Evolutionary conservation across 2,888 invertebrate species (phyloP).

Genomic region (Morpho deidamia): DNA sequence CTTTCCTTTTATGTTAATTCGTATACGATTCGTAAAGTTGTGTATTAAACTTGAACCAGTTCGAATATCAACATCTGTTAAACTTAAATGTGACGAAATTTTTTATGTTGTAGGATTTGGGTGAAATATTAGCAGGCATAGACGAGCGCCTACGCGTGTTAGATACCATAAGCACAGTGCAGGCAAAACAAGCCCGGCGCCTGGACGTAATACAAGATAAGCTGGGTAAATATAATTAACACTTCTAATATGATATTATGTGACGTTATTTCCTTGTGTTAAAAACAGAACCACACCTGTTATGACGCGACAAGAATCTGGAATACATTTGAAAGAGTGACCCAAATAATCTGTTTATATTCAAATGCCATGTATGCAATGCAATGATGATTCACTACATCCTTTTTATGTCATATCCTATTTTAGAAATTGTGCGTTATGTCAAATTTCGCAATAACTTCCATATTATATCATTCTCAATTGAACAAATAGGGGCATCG

Average conservation of each 20-base stretch:
- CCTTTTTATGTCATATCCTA: conserved; percentile 68
- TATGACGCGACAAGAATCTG: conserved; percentile 7
- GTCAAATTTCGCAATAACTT: conserved; percentile 59
- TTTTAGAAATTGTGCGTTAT: conserved; percentile 49
- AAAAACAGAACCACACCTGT: conserved; percentile 2
- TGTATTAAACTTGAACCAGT: too few species aligned
- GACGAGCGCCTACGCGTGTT: conserved; percentile 62
- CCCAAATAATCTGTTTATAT: conserved; percentile 28
- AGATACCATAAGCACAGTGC: conserved; percentile 59
- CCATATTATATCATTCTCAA: conserved; percentile 46
- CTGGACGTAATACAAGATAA: conserved; percentile 71
- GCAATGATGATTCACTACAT: conserved; percentile 37
- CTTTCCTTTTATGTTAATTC: too few species aligned
- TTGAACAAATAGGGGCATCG: conserved; percentile 57
- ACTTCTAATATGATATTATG: neutral
- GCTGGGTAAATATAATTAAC: conserved; percentile 46
- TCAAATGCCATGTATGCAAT: conserved; percentile 26
- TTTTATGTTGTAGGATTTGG: conserved; percentile 52
- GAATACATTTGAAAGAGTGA: conserved; percentile 26
- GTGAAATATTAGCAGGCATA: conserved; percentile 52
- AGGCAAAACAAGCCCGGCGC: conserved; percentile 60
- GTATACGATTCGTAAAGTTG: too few species aligned
- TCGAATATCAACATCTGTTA: neutral
- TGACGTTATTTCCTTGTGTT: neutral
- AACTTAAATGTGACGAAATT: neutral